Evolutionary conservation across 1,140 invertebrate species (phyloP).

Genomic region (Bombus superbus): DNA sequence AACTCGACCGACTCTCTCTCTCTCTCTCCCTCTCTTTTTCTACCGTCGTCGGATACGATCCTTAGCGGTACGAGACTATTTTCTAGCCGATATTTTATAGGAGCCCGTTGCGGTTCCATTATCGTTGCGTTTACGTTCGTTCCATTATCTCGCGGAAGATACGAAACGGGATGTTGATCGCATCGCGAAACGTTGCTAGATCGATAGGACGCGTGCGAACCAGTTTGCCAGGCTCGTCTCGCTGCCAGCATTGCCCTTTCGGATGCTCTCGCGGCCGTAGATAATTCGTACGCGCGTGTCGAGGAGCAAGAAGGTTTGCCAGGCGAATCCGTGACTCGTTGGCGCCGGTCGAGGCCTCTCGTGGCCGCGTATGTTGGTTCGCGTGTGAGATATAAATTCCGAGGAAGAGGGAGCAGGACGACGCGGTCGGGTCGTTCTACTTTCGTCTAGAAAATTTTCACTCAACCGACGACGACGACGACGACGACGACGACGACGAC

Average conservation of each 20-base stretch:
- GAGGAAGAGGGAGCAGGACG: background rate
- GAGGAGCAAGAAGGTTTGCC: background rate
- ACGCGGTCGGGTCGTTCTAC: background rate
- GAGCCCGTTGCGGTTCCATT: background rate
- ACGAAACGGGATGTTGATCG: background rate
- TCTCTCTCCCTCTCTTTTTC: too few species aligned
- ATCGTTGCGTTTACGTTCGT: background rate
- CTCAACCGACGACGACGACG: background rate
- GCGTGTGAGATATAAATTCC: too few species aligned
- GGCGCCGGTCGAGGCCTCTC: too few species aligned
- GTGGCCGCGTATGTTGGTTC: too few species aligned
- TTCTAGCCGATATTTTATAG: background rate
- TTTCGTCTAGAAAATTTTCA: constrained; percentile 25
- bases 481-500: too few species aligned
- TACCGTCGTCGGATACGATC: background rate
- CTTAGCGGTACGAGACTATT: background rate
- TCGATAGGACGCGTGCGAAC: background rate
- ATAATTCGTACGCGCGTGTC: background rate
- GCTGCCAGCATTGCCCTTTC: background rate
- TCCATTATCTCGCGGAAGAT: background rate
- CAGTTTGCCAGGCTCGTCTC: background rate
- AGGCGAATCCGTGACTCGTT: background rate
- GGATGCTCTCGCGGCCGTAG: background rate
- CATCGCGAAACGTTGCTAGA: background rate
- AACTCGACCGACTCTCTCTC: background rate